Evolutionary conservation across 23 tunicate genomes (phyloP).

Genomic region (Halocynthia aurantium): DNA sequence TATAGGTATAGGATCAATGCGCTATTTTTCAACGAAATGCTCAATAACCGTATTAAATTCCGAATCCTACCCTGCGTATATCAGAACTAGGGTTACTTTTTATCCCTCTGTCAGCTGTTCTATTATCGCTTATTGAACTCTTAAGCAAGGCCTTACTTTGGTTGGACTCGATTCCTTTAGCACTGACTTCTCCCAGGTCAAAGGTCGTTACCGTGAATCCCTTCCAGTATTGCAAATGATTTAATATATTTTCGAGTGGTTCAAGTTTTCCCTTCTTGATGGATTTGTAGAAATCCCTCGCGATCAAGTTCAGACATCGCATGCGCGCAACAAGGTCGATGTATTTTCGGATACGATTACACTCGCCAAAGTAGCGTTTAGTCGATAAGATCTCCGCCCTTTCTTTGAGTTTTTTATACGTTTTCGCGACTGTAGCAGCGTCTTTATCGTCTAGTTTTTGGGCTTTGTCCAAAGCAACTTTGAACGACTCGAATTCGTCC

Average conservation of each 20-base stretch:
- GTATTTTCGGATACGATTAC: slow-evolving; percentile 79
- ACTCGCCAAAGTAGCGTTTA: slow-evolving; percentile 71
- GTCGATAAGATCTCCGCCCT: slow-evolving; percentile 67
- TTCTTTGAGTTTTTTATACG: slow-evolving; percentile 80
- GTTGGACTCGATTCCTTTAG: slow-evolving; percentile 75
- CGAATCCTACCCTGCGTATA: no score
- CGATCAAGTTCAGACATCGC: slow-evolving; percentile 72
- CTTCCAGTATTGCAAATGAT: slow-evolving; percentile 82
- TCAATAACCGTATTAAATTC: no score
- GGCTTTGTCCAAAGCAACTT: slow-evolving; percentile 90
- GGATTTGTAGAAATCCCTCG: slow-evolving; percentile 89
- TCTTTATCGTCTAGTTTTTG: slow-evolving; percentile 85
- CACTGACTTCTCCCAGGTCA: slow-evolving; percentile 63
- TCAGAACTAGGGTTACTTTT: no score
- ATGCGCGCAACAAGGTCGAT: slow-evolving; percentile 77
- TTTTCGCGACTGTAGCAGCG: slow-evolving; percentile 47
- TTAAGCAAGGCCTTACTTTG: background rate
- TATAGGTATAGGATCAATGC: no score
- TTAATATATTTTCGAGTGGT: slow-evolving; percentile 45
- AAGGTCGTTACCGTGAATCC: slow-evolving; percentile 65
- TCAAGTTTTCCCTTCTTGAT: slow-evolving; percentile 84
- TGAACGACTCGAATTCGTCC: slow-evolving; percentile 79
- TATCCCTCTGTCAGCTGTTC: no score
- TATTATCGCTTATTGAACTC: no score
- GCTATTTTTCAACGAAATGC: no score